Percentiles rank a stretch among this genome's conserved stretches.
phyloP scores from a whole-genome alignment of 2,888 invertebrate genomes.

The Pegoplata infirma region DNA sequence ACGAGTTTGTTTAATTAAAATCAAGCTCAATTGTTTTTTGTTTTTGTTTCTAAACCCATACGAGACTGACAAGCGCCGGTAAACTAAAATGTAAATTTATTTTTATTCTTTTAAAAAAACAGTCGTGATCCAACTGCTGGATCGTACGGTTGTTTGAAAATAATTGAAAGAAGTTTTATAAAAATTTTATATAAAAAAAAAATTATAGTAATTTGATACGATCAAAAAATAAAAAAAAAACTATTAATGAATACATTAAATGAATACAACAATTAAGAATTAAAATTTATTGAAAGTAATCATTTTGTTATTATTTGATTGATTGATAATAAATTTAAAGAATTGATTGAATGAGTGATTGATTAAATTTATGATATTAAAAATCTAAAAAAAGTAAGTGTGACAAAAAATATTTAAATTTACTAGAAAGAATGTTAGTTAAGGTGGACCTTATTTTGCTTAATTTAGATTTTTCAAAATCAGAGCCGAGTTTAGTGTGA shows the following conservation, averaged over 20 bases:
- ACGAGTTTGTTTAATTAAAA: conserved; percentile 55
- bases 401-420: too few species aligned
- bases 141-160: conserved; percentile 51
- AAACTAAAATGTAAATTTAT: conserved; percentile 39
- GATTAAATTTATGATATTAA: not conserved
- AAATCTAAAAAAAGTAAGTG: not conserved
- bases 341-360: not conserved
- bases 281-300: not conserved
- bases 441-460: too few species aligned
- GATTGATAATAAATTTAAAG: conserved; percentile 1
- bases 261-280: not conserved
- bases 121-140: conserved; percentile 51
- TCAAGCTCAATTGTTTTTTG: conserved; percentile 39
- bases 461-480: too few species aligned
- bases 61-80: conserved; percentile 40
- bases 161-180: not conserved
- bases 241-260: not conserved
- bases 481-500: too few species aligned
- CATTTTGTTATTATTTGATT: not conserved
- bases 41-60: conserved; percentile 37
- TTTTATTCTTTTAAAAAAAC: conserved; percentile 43
- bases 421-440: too few species aligned
- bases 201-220: not conserved
- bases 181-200: not conserved
- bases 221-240: not conserved